Evolutionary conservation across 2,113 vertebrate genomes (phyloP).

Genomic region (Oryctolagus cuniculus): mOryCun1.1 NC_091442.1:116600001-116600500

Average conservation of each 20-base stretch:
- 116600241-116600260: background rate
- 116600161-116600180: background rate
- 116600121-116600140: background rate
- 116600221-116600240: background rate
- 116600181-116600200: background rate
- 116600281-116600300: slow-evolving; percentile 46
- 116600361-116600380: slow-evolving; percentile 22
- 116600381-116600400: background rate
- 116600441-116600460: background rate
- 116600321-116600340: background rate
- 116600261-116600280: slow-evolving; percentile 5
- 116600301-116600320: slow-evolving; percentile 37
- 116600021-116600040: slow-evolving; percentile 17
- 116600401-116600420: background rate
- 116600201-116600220: background rate
- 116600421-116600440: slow-evolving; percentile 10
- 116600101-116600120: background rate
- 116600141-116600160: background rate
- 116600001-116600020: slow-evolving; percentile 8
- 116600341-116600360: slow-evolving; percentile 7
- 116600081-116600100: background rate
- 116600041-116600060: background rate
- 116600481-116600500: background rate
- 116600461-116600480: slow-evolving; percentile 38
- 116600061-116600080: slow-evolving; percentile 19